Evolutionary conservation across 2,797 vertebrate species (phyloP).

Genomic region (Limosa lapponica): DNA sequence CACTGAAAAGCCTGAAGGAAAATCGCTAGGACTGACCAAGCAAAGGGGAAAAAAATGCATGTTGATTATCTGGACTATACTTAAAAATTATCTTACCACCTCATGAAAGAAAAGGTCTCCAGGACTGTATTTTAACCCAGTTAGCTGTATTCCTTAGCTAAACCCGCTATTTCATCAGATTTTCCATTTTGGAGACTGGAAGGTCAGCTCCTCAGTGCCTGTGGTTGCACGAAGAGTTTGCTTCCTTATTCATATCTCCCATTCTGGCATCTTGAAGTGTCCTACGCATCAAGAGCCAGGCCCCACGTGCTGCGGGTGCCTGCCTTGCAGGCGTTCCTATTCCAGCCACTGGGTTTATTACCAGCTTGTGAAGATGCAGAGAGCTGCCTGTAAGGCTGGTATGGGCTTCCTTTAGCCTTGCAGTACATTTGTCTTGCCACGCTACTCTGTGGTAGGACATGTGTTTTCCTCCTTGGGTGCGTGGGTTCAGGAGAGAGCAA

Average conservation of each 20-base stretch:
- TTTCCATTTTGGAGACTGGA: neutral
- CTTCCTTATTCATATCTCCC: neutral
- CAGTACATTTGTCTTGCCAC: neutral
- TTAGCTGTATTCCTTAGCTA: neutral
- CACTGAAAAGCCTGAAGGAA: neutral
- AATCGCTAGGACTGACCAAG: neutral
- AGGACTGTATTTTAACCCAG: neutral
- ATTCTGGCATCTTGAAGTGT: fast-evolving
- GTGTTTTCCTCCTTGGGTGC: neutral
- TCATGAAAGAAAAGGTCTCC: neutral
- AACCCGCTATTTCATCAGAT: neutral
- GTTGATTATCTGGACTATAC: neutral
- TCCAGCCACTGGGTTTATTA: neutral
- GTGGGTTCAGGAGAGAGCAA: neutral
- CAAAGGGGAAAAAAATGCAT: neutral
- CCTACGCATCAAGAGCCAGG: neutral
- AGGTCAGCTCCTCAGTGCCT: neutral
- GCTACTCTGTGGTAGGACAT: neutral
- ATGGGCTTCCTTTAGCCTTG: neutral
- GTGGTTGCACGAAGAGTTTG: neutral
- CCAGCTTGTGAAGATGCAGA: neutral
- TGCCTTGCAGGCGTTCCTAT: neutral
- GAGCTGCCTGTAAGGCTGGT: neutral
- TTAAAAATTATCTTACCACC: neutral
- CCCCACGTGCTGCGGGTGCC: fast-evolving